Evolutionary conservation across 1,140 invertebrate genomes (phyloP), one percentile per base, ranked within the genome.

Genomic region (Drosophila sucinea): DNA sequence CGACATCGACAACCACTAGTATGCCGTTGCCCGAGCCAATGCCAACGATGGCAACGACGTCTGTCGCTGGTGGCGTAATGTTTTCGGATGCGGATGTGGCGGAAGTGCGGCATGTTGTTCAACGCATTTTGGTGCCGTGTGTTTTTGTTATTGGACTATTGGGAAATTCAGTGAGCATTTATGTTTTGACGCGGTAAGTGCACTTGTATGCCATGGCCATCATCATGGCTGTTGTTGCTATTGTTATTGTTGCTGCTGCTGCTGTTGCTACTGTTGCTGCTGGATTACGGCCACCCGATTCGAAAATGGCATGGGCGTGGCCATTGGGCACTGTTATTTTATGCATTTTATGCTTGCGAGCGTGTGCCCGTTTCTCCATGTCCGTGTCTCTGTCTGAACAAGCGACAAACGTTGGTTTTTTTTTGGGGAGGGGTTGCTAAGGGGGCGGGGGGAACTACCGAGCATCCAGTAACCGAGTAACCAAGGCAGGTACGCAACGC

Each of bases 81-180:
- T 78, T 91, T 79, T 90, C 79, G 72, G 75, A 84, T 73, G 84
- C 84, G 84, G 81, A 90, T 78, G 76, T 90, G 77, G 84, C 75
- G 78, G 82, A 87, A 89, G 89, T 92, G 78, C 91, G 91, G 79
- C 89, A 91, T 86, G 86, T 92, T 94, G 93, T 95, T 56, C 95
- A 96, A 92, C 92, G 93, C 67, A 94, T 96, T 25, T 91, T 95
- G 35, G 94, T 96, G 58, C 96, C 96, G n/a, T 93, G 95, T 33
- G 93, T 96, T 60, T 93, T 95, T 76, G 91, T 94, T 68, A 92
- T 96, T 63, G 96, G 96, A 58, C 94, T 96, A 41, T 90, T 95
- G 66, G 96, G 96, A 33, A 96, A 96, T 89, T 92, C 94, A 38
- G 92, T 96, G 38, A 96, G 95, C 40, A 94, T 96, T 63, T 94